Evolutionary conservation across 2,113 vertebrate species (phyloP).

Genomic region (Cochlearius cochlearius): DNA sequence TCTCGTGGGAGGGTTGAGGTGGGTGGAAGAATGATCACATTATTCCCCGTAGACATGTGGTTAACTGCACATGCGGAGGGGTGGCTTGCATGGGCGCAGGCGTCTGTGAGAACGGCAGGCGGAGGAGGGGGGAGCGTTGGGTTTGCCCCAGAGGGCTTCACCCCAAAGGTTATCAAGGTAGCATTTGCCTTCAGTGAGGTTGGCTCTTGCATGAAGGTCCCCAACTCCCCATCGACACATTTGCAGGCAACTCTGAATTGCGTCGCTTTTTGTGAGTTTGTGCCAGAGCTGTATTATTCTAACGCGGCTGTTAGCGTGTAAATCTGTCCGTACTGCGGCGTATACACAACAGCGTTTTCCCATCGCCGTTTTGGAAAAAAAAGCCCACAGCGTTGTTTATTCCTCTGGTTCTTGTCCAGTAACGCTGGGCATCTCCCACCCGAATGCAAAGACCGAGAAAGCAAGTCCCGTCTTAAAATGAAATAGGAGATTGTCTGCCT

Average conservation of each 20-base stretch:
- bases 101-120: neutral
- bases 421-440: neutral
- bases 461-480: neutral
- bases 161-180: neutral
- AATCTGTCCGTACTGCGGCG: neutral
- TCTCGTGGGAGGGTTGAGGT: constrained; percentile 11
- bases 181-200: neutral
- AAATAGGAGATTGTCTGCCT: neutral
- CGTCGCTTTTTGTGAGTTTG: neutral
- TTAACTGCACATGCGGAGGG: neutral
- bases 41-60: neutral
- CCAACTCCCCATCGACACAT: neutral
- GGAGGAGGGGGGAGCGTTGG: neutral
- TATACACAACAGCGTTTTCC: neutral
- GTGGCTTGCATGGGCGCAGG: neutral
- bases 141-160: neutral
- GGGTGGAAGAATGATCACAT: constrained; percentile 52
- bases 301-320: neutral
- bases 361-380: neutral
- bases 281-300: neutral
- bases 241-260: neutral
- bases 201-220: neutral
- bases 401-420: neutral
- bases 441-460: fast-evolving
- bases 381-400: neutral